phyloP scores from a whole-genome alignment of 1,140 invertebrate species.

The Drosophila pectinifera region DNA sequence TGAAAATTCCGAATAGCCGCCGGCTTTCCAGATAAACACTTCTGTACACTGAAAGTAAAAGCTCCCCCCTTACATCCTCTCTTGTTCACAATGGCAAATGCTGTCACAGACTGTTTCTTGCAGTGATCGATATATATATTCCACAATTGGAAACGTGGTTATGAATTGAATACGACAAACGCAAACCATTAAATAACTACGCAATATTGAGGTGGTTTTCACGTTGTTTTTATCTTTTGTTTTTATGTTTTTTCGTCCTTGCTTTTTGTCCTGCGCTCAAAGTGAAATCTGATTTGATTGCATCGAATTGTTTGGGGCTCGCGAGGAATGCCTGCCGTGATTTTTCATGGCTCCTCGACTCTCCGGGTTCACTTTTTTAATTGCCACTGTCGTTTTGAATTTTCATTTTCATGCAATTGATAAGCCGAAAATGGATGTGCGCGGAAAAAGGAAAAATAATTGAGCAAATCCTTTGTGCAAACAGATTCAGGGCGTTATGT shows the following conservation, averaged over 20 bases:
- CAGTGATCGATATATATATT: conserved; percentile 23
- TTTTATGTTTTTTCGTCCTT: conserved; percentile 2
- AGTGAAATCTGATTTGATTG: conserved; percentile 80
- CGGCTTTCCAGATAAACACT: conserved; percentile 28
- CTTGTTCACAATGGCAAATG: not conserved
- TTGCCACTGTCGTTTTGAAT: conserved; percentile 58
- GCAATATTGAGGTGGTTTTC: conserved; percentile 27
- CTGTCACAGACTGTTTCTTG: not conserved
- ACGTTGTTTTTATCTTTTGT: not conserved
- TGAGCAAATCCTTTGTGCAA: conserved; percentile 25
- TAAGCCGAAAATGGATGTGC: conserved; percentile 54
- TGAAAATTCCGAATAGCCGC: conserved; percentile 44
- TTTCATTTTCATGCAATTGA: conserved; percentile 60
- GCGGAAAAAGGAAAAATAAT: conserved; percentile 15
- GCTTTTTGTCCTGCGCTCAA: conserved; percentile 17
- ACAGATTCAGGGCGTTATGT: conserved; percentile 19
- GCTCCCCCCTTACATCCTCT: too few relatives aligned
- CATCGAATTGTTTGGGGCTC: conserved; percentile 38
- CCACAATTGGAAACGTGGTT: conserved; percentile 53
- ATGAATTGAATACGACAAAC: conserved; percentile 73
- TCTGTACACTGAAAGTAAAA: conserved; percentile 19
- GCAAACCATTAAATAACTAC: conserved; percentile 69
- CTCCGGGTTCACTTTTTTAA: conserved; percentile 62
- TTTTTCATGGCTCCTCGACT: conserved; percentile 52
- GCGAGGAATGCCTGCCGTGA: conserved; percentile 30